Evolutionary conservation across 2,797 vertebrate species (phyloP).

Genomic region (Enoplosus armatus): DNA sequence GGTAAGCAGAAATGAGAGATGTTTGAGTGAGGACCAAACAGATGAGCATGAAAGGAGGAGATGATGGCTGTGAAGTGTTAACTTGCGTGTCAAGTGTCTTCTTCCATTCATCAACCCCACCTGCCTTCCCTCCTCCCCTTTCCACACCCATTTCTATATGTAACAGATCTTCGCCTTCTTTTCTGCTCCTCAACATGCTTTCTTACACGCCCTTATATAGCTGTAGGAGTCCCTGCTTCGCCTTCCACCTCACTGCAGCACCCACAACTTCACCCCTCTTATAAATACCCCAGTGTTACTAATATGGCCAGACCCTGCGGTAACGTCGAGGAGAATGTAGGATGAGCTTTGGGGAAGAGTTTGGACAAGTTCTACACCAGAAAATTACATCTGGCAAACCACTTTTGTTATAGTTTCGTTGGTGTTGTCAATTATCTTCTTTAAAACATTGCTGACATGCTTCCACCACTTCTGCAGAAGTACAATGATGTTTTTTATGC

Average conservation of each 20-base stretch:
- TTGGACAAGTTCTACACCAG: not conserved
- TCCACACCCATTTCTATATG: conserved; percentile 51
- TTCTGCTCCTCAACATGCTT: conserved; percentile 43
- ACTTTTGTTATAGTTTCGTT: not conserved
- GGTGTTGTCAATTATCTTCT: not conserved
- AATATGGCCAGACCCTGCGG: conserved; percentile 33
- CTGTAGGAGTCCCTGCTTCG: conserved; percentile 16
- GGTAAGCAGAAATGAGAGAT: not conserved
- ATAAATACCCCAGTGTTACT: conserved; percentile 62
- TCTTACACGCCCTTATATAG: conserved; percentile 70
- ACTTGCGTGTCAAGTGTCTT: conserved; percentile 37
- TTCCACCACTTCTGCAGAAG: not conserved
- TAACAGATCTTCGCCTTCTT: conserved; percentile 34
- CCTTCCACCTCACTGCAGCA: conserved; percentile 16
- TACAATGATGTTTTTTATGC: not conserved
- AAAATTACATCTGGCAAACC: not conserved
- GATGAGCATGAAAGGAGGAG: not conserved
- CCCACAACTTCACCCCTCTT: conserved; percentile 46
- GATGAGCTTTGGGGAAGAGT: conserved; percentile 2
- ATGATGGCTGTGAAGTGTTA: conserved; percentile 28
- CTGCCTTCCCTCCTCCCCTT: not conserved
- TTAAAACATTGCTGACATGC: not conserved
- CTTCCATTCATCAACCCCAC: conserved; percentile 38
- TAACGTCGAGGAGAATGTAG: not conserved
- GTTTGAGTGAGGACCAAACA: not conserved